Evolutionary conservation across 1,140 invertebrate genomes (phyloP), one percentile per base, ranked within the genome.

Genomic region (Sarcophaga bullata): DNA sequence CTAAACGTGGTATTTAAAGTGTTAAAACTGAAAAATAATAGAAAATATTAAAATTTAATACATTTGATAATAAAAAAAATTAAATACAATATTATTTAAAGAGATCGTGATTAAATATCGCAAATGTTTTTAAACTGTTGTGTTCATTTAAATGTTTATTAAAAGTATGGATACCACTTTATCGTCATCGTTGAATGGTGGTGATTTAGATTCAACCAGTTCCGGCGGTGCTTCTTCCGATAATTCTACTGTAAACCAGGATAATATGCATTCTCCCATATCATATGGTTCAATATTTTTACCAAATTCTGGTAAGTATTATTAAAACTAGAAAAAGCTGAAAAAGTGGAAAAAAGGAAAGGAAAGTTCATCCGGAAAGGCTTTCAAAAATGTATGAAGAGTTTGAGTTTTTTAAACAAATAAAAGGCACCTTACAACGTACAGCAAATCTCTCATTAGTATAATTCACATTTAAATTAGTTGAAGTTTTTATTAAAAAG

Each of bases 161-260:
- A 89, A 87, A 78, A 87, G 85, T 81, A 89, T 89, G 88, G 86
- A 89, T 81, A 85, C 83, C 58, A 15, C 88, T 85, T 84, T 83
- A 84, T 83, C 88, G 47, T 83, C 88, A 50, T 86, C 86, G 6
- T 86, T 86, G 17, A 86, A 89, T 4, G 84, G 84, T 80, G 88
- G 88, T 8, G 88, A 90, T 78, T 84, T 90, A 83, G 88, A 90
- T 52, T 90, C 88, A 0, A 90, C 88, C 46, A 89, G 88, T 82
- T 90, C 88, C 85, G 88, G 84, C 85, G 88, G 88, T 85, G 88
- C 88, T 8, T 86, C 84, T 37, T 89, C 88, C 46, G 88, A 90
- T 62, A 87, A 89, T 83, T 88, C 88, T 8, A 84, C 87, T 19
- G 84, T 84, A 62, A 87, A 88, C 50, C 88, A 90, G 81, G 88